Evolutionary conservation across 2,888 invertebrate genomes (phyloP).

Genomic region (Limnephilus lunatus): DNA sequence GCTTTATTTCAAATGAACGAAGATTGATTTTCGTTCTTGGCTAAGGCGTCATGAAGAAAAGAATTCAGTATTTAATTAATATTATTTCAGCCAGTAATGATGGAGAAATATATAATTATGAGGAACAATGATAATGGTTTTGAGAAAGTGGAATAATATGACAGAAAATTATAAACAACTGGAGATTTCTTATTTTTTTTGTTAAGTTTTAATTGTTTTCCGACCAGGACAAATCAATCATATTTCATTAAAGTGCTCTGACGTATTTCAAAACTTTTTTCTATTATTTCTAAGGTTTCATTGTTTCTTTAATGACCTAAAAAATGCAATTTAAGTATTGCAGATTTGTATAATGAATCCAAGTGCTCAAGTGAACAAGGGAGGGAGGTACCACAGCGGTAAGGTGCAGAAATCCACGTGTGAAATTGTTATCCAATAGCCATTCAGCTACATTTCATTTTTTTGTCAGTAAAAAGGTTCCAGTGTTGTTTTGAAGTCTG

Average conservation of each 20-base stretch:
- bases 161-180: background rate
- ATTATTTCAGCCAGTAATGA: background rate
- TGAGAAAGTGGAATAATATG: background rate
- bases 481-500: too few species aligned
- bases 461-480: too few species aligned
- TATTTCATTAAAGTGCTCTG: background rate
- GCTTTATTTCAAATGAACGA: background rate
- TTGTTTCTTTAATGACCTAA: background rate
- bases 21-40: background rate
- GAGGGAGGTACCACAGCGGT: too few species aligned
- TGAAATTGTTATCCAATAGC: too few species aligned
- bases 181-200: background rate
- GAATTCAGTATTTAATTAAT: background rate
- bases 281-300: background rate
- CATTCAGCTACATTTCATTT: too few species aligned
- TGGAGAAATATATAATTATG: constrained; percentile 2
- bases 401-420: too few species aligned
- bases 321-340: background rate
- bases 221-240: background rate
- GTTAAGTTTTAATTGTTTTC: background rate
- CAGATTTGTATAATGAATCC: background rate
- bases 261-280: background rate
- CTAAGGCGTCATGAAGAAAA: background rate
- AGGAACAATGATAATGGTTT: background rate
- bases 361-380: too few species aligned